Percentiles rank a stretch among this genome's conserved stretches.
These are phyloP conservation scores for Archocentrus centrarchus DNA, from an alignment of 2,113 vertebrate species.

Conservation along the genomic window DNA sequence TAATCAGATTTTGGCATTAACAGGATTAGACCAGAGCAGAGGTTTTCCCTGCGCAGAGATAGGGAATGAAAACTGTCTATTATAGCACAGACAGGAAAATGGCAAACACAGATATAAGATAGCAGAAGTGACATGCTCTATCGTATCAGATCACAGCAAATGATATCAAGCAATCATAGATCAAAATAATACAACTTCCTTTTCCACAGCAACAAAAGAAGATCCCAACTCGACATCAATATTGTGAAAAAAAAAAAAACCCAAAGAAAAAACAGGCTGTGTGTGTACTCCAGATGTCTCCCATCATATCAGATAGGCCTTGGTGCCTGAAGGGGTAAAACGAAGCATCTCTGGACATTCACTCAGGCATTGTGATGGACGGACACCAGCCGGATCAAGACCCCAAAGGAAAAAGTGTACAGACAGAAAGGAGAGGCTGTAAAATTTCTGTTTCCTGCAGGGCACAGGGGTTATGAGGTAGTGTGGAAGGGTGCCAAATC, in stretches of 20 bases:
- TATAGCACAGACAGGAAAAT: constrained; percentile 48
- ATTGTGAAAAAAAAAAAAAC: constrained; percentile 2
- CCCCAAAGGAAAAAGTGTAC: constrained; percentile 48
- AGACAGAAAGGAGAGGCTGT: constrained; percentile 41
- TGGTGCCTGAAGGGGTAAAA: constrained; percentile 45
- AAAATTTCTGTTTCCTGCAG: constrained; percentile 61
- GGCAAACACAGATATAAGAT: constrained; percentile 58
- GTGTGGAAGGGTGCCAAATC: constrained; percentile 57
- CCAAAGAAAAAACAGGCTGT: constrained; percentile 35
- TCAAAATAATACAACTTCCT: constrained; percentile 40
- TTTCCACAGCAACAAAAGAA: constrained; percentile 15
- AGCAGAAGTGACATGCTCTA: constrained; percentile 48
- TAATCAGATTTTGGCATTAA: constrained; percentile 75
- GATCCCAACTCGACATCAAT: constrained; percentile 15
- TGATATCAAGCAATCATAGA: constrained; percentile 57
- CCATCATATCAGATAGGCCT: constrained; percentile 34
- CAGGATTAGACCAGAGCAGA: constrained; percentile 70
- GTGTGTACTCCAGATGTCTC: constrained; percentile 21
- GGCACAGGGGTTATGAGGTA: constrained; percentile 63
- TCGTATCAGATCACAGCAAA: constrained; percentile 58
- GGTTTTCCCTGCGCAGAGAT: constrained; percentile 51
- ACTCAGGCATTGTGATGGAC: constrained; percentile 67
- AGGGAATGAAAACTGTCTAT: constrained; percentile 69
- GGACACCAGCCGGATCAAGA: constrained; percentile 52
- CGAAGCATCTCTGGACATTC: constrained; percentile 59